phyloP scores from a whole-genome alignment of 2,888 invertebrate species.

The Brenthis daphne region DNA sequence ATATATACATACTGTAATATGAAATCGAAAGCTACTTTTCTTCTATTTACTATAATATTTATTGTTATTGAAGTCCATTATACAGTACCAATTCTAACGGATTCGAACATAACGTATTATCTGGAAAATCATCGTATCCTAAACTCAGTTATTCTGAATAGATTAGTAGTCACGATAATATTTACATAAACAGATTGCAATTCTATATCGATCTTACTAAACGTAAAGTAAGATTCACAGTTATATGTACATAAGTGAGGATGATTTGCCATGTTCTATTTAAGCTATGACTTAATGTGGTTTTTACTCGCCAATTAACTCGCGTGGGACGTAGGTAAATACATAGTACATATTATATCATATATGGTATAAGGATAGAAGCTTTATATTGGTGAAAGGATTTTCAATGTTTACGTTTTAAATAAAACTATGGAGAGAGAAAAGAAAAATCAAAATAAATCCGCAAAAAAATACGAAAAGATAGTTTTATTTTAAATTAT shows the following conservation, averaged over 20 bases:
- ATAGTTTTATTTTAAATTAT: too few species aligned
- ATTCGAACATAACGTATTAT: constrained; percentile 7
- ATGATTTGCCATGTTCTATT: constrained; percentile 9
- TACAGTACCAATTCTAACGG: constrained; percentile 13
- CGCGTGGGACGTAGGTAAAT: too few species aligned
- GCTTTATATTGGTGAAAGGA: too few species aligned
- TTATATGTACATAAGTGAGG: neutral
- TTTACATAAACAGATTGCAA: constrained; percentile 41
- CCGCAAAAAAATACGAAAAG: too few species aligned
- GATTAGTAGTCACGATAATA: constrained; percentile 42
- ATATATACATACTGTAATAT: neutral
- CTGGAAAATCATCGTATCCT: constrained; percentile 16
- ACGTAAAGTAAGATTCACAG: constrained; percentile 17
- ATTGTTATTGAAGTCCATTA: constrained; percentile 15
- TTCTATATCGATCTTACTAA: constrained; percentile 35
- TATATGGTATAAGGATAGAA: too few species aligned
- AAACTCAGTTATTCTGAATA: constrained; percentile 31
- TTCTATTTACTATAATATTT: constrained; percentile 1
- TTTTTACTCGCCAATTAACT: too few species aligned
- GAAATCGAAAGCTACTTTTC: neutral
- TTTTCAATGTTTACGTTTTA: too few species aligned
- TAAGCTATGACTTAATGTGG: neutral
- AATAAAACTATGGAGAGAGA: too few species aligned
- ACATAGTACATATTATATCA: too few species aligned
- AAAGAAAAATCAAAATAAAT: too few species aligned